These are phyloP conservation scores for Helicolenus hilgendorfi DNA, from an alignment of 2,797 vertebrate genomes.

Conservation along the genomic window DNA sequence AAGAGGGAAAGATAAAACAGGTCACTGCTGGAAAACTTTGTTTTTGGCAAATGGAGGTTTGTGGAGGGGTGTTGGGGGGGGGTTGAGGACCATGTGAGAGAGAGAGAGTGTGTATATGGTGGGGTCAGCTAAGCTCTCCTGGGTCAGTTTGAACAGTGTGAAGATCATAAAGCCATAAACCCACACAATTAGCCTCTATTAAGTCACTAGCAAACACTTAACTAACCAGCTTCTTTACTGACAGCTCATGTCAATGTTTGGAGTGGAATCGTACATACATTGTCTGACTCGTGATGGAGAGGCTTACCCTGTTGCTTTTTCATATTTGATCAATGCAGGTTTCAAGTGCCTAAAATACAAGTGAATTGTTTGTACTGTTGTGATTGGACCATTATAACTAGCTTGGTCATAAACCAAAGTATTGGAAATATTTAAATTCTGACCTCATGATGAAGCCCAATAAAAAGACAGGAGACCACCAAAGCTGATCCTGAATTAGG, in stretches of 20 bases:
- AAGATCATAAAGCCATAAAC: constrained; percentile 79
- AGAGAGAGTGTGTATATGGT: background rate
- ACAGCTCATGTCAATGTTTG: constrained; percentile 17
- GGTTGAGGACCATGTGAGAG: background rate
- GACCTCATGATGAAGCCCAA: background rate
- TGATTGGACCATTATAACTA: background rate
- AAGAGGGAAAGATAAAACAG: constrained; percentile 20
- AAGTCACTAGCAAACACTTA: constrained; percentile 53
- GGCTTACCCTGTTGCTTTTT: background rate
- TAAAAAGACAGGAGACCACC: background rate
- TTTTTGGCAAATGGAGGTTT: constrained; percentile 28
- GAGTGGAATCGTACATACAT: background rate
- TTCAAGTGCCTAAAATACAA: background rate
- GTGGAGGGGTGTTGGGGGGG: background rate
- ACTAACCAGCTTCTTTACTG: constrained; percentile 61
- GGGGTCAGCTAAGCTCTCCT: constrained; percentile 60
- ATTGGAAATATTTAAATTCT: background rate
- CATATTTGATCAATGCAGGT: background rate
- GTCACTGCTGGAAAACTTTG: constrained; percentile 19
- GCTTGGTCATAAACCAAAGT: background rate
- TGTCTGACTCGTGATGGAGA: background rate
- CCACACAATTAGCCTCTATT: constrained; percentile 71
- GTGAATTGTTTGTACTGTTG: background rate
- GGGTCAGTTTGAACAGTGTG: constrained; percentile 67
- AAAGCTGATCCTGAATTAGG: background rate